Percentiles rank a stretch among this genome's conserved stretches.
phyloP scores from a whole-genome alignment of 2,797 vertebrate genomes.

The Philypnodon macrostomus region DNA sequence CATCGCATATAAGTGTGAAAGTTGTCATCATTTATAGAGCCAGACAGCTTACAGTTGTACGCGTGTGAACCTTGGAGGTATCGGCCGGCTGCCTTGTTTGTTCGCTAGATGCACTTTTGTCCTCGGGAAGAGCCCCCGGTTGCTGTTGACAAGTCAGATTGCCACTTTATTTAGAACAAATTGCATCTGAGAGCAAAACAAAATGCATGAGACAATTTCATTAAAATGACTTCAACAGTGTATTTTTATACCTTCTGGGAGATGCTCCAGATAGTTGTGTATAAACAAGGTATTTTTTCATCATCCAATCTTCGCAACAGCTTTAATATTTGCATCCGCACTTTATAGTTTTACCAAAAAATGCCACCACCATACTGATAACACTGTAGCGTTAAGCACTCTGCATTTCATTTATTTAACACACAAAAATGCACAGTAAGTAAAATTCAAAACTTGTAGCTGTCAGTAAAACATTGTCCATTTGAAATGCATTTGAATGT shows the following conservation, averaged over 20 bases:
- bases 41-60: slow-evolving; percentile 61
- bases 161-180: slow-evolving; percentile 5
- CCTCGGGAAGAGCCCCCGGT: neutral
- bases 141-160: slow-evolving; percentile 15
- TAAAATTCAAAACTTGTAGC: slow-evolving; percentile 49
- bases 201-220: slow-evolving; percentile 26
- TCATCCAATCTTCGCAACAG: slow-evolving; percentile 27
- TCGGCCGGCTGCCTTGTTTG: slow-evolving; percentile 23
- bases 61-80: slow-evolving; percentile 49
- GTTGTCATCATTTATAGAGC: slow-evolving; percentile 61
- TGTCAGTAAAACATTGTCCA: slow-evolving; percentile 63
- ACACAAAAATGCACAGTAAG: slow-evolving; percentile 64
- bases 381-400: slow-evolving; percentile 43
- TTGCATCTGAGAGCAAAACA: slow-evolving; percentile 10
- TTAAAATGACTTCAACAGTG: slow-evolving; percentile 28
- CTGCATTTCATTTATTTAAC: slow-evolving; percentile 52
- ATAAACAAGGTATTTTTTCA: slow-evolving; percentile 30
- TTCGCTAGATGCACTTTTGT: slow-evolving; percentile 22
- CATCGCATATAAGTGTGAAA: slow-evolving; percentile 64
- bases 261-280: slow-evolving; percentile 38
- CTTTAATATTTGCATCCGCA: slow-evolving; percentile 48
- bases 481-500: slow-evolving; percentile 35
- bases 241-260: slow-evolving; percentile 34
- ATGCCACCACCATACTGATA: slow-evolving; percentile 40
- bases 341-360: slow-evolving; percentile 39